phyloP scores from a whole-genome alignment of 1,140 invertebrate genomes.

The Eumeta japonica region DNA sequence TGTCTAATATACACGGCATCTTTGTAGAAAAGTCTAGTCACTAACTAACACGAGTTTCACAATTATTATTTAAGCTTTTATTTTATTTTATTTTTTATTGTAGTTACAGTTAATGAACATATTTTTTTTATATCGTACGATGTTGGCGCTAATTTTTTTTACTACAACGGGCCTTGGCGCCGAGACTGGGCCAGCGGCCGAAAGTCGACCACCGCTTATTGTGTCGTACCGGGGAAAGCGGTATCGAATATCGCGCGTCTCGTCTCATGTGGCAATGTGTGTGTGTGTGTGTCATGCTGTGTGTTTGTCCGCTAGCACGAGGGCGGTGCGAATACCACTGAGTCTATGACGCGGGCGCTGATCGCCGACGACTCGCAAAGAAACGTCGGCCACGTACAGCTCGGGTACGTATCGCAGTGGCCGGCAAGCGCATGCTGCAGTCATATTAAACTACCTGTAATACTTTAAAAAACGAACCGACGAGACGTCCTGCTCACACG shows the following conservation, averaged over 20 bases:
- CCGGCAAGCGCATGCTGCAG: background rate
- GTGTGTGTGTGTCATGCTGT: constrained; percentile 53
- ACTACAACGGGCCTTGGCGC: constrained; percentile 44
- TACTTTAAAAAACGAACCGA: background rate
- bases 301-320: constrained; percentile 76
- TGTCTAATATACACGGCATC: too few relatives aligned
- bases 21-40: too few relatives aligned
- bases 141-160: constrained; percentile 52
- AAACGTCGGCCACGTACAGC: constrained; percentile 84
- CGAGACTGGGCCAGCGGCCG: constrained; percentile 6
- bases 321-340: constrained; percentile 84
- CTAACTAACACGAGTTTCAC: constrained; percentile 16
- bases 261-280: constrained; percentile 28
- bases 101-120: constrained; percentile 20
- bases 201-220: too few relatives aligned
- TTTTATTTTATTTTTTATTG: constrained; percentile 32
- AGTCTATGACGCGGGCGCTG: constrained; percentile 87
- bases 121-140: too few relatives aligned
- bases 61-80: constrained; percentile 47
- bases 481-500: too few relatives aligned
- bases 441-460: background rate
- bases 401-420: constrained; percentile 85
- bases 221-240: too few relatives aligned
- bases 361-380: constrained; percentile 85
- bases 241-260: too few relatives aligned